Evolutionary conservation across 1,140 invertebrate species (phyloP).

Genomic region (Trichonephila inaurata): DNA sequence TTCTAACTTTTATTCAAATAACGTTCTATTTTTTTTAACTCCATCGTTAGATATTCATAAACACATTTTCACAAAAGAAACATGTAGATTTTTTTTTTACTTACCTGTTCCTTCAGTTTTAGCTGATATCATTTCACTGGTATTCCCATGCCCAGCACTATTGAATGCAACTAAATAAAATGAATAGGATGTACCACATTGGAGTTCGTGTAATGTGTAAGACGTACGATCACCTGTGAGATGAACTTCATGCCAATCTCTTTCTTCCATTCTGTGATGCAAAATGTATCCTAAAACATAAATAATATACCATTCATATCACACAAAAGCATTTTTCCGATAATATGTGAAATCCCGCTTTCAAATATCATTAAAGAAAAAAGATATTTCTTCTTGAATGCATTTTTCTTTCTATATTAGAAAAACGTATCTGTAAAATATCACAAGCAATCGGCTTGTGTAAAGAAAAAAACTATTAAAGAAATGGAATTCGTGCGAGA

Average conservation of each 20-base stretch:
- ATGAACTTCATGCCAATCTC: slow-evolving; percentile 77
- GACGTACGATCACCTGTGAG: slow-evolving; percentile 76
- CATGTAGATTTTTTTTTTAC: slow-evolving; percentile 15
- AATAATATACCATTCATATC: neutral
- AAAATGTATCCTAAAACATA: slow-evolving; percentile 61
- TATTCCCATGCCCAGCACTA: slow-evolving; percentile 67
- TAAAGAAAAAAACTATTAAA: too few species aligned
- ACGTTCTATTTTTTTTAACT: too few species aligned
- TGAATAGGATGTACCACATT: slow-evolving; percentile 80
- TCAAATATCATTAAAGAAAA: neutral
- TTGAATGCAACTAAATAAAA: slow-evolving; percentile 77
- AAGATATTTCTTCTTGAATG: too few species aligned
- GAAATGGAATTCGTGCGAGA: too few species aligned
- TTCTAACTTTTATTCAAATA: neutral
- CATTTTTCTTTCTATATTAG: neutral
- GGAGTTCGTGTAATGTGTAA: slow-evolving; percentile 80
- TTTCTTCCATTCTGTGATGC: slow-evolving; percentile 62
- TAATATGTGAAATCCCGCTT: neutral
- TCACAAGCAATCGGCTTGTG: too few species aligned
- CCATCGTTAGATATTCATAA: too few species aligned
- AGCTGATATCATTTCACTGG: slow-evolving; percentile 78
- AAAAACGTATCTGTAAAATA: too few species aligned
- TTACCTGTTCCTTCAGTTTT: slow-evolving; percentile 84
- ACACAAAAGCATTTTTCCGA: neutral
- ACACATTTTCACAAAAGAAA: too few species aligned